Conservation (phyloP, 53 echinoderm and acorn worm genomes). For the Antedon mediterranea region DNA sequence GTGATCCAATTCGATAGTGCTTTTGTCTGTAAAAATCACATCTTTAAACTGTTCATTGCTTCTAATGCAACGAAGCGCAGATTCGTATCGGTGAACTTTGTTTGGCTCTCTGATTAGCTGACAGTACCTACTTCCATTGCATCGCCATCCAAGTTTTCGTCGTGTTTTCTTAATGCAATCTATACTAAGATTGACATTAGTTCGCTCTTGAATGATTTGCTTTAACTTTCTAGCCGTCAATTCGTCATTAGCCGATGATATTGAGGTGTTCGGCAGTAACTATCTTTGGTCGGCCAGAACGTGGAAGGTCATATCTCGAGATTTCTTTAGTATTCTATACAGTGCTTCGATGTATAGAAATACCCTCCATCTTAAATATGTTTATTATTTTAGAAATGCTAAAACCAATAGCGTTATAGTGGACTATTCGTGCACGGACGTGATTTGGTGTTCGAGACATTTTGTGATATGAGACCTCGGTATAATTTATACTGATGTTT, state of each 20-base stretch:
- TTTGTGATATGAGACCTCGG: no score
- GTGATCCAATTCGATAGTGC: conserved; percentile 15
- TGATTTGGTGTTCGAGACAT: no score
- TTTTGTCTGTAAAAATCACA: conserved; percentile 29
- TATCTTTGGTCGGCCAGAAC: conserved; percentile 4
- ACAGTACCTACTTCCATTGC: conserved; percentile 12
- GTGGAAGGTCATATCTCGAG: background rate
- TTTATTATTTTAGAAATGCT: background rate
- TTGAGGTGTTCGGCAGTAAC: conserved; percentile 1
- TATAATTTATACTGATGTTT: no score
- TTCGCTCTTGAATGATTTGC: background rate
- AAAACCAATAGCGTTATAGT: no score
- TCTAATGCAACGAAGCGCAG: conserved; percentile 1
- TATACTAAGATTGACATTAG: background rate
- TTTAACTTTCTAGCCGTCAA: conserved; percentile 4
- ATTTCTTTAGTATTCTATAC: no score
- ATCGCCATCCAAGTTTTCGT: conserved; percentile 21
- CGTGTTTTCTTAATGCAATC: conserved; percentile 1
- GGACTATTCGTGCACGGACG: no score
- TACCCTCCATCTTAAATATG: background rate
- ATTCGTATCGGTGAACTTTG: conserved; percentile 1
- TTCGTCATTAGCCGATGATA: conserved; percentile 18
- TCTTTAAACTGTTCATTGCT: conserved; percentile 4
- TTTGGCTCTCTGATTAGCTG: conserved; percentile 19
- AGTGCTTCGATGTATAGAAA: background rate